Percentiles rank a stretch among this genome's conserved stretches.
Conservation (phyloP, 2,888 invertebrate genomes). For the Athripsodes cinereus region DNA sequence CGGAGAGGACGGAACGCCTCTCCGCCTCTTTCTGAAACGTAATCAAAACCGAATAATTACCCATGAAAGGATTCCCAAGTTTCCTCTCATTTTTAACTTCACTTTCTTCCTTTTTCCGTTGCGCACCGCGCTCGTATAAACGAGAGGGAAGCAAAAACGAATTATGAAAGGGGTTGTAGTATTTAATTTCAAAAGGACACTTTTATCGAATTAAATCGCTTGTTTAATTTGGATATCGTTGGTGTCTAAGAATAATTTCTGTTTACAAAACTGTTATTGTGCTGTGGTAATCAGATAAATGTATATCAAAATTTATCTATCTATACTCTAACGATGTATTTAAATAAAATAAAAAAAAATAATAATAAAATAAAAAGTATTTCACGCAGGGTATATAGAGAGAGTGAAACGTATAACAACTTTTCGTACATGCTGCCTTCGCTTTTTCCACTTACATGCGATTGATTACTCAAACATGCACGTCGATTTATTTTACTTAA, state of each 20-base stretch:
- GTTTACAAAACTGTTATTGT: neutral
- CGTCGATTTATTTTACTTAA: too few species aligned
- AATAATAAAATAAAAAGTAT: too few species aligned
- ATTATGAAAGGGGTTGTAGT: conserved; percentile 6
- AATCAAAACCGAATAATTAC: conserved; percentile 28
- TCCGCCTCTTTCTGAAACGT: conserved; percentile 13
- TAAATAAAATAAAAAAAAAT: too few species aligned
- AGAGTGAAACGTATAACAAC: too few species aligned
- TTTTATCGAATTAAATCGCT: conserved; percentile 26
- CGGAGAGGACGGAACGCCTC: too few species aligned
- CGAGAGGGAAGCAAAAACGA: neutral
- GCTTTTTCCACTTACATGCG: too few species aligned
- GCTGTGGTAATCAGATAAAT: neutral
- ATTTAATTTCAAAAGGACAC: conserved; percentile 19
- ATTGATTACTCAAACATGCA: too few species aligned
- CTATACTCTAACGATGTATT: too few species aligned
- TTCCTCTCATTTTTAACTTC: conserved; percentile 25
- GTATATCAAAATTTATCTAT: too few species aligned
- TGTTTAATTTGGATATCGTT: conserved; percentile 25
- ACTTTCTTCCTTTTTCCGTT: conserved; percentile 4
- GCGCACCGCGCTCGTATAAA: neutral
- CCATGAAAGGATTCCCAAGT: conserved; percentile 27
- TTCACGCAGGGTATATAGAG: too few species aligned
- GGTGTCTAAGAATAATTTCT: neutral
- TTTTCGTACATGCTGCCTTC: too few species aligned